Base-by-base conservation (phyloP, 1,140 invertebrate species). In the Drosophila parvula region DNA sequence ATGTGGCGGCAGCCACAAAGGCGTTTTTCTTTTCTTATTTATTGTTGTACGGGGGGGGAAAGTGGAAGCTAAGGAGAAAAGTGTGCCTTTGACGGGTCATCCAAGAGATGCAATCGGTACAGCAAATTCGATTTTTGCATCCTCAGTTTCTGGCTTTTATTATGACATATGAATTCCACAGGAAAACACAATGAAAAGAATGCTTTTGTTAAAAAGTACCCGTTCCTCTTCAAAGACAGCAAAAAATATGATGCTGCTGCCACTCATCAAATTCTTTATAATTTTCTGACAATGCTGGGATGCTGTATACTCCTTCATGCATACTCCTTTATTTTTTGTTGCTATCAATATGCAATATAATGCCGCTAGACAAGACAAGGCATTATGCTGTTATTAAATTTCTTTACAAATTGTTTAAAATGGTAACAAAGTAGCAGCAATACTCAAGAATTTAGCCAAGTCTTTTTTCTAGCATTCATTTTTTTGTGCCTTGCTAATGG, bases 111-210 rank as follows among this genome's bases (percentile, higher is more conserved):
- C 65, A 70, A 22, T 41, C 36, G 63, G 45, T 51, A 8, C 5
- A 44, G 40, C 18, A 43, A n/a, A 65, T 40, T 69, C 61, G 38
- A 69, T 44, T 45, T 53, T 44, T 64, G 38, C 65, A 67, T 69
- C 28, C 38, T 69, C 38, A 22, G 61, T n/a, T 22, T 44, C 45
- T 69, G 18, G 36, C 11, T 55, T 67, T 65, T 34, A 22, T 67
- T 64, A 34, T 62, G 14, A 43, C 38, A 18, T 53, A n/a, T 34
- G 32, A 68, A 45, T 55, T 45, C 41, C 22, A 36, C 14, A 18
- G 62, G 18, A 64, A 56, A 64, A 65, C 57, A 38, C 51, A 18
- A 45, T 68, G 32, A 22, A 45, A 44, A 34, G 62, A 69, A 36
- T 67, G 32, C 38, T 67, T 44, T 67, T 36, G 62, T 34, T 16